Evolutionary conservation across 2,888 invertebrate species (phyloP).

Genomic region (Patella caerulea): DNA sequence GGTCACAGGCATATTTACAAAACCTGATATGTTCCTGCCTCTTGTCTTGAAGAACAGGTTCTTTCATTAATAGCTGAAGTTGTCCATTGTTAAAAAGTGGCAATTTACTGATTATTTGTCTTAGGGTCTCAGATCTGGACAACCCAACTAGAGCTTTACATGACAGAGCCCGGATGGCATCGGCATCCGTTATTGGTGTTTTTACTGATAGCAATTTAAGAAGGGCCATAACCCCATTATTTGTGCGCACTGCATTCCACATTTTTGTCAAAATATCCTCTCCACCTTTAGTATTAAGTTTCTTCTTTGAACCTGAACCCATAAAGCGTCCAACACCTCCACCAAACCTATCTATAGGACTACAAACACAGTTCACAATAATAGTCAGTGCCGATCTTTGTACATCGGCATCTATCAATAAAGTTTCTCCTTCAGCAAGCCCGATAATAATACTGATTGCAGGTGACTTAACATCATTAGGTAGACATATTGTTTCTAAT

Average conservation of each 20-base stretch:
- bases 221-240: conserved; percentile 96
- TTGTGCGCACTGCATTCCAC: conserved; percentile 93
- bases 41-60: conserved; percentile 97
- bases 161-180: conserved; percentile 92
- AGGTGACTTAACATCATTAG: conserved; percentile 76
- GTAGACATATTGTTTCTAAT: conserved; percentile 69
- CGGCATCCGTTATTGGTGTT: conserved; percentile 96
- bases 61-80: conserved; percentile 92
- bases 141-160: conserved; percentile 92
- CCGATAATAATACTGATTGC: conserved; percentile 82
- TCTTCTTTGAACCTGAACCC: conserved; percentile 63
- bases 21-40: conserved; percentile 95
- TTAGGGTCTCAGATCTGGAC: conserved; percentile 89
- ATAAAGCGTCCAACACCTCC: conserved; percentile 64
- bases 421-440: conserved; percentile 92
- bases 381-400: conserved; percentile 91
- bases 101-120: conserved; percentile 95
- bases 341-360: conserved; percentile 81
- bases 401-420: conserved; percentile 90
- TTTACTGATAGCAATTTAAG: conserved; percentile 91
- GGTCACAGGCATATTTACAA: conserved; percentile 91
- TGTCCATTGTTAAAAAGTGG: conserved; percentile 94
- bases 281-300: conserved; percentile 55
- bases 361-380: conserved; percentile 94
- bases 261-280: conserved; percentile 92